A percentile compares a stretch with the other conserved stretches of the same genome.
Conservation (phyloP, 2,888 invertebrate genomes). For the Aproaerema taeniolella region DNA sequence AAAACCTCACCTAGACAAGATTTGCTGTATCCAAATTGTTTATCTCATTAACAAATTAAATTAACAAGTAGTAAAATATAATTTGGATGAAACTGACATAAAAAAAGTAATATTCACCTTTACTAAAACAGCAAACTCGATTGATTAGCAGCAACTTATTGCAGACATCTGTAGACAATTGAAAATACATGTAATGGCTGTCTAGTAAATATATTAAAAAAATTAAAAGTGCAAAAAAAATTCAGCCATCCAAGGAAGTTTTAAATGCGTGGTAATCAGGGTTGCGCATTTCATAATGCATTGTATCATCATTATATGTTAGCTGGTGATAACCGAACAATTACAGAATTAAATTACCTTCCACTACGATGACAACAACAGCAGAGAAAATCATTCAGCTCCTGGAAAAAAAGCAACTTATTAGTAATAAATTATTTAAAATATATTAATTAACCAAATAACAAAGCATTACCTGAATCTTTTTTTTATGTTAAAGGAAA, state of each 20-base stretch:
- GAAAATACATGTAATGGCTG: neutral
- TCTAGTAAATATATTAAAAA: neutral
- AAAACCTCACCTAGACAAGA: constrained; percentile 72
- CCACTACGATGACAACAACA: too few relatives aligned
- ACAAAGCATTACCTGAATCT: neutral
- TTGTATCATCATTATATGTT: constrained; percentile 66
- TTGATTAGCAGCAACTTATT: neutral
- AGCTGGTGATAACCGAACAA: too few relatives aligned
- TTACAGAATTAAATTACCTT: too few relatives aligned
- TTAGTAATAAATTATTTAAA: too few relatives aligned
- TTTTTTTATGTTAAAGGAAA: neutral
- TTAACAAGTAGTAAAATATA: constrained; percentile 37
- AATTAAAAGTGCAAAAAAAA: neutral
- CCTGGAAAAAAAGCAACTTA: too few relatives aligned
- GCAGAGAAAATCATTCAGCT: too few relatives aligned
- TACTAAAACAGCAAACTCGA: neutral
- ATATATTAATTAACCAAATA: constrained; percentile 6
- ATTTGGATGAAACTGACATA: constrained; percentile 34
- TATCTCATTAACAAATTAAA: constrained; percentile 39
- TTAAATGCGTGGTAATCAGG: constrained; percentile 74
- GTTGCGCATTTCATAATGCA: constrained; percentile 73
- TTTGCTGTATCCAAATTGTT: constrained; percentile 51
- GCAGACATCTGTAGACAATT: constrained; percentile 4
- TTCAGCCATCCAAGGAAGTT: constrained; percentile 78
- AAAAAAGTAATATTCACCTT: constrained; percentile 19